Percentiles rank a stretch among this genome's conserved stretches.
These are phyloP conservation scores for Ciconia stormi DNA, from an alignment of 2,113 vertebrate genomes.

Conservation along the genomic window DNA sequence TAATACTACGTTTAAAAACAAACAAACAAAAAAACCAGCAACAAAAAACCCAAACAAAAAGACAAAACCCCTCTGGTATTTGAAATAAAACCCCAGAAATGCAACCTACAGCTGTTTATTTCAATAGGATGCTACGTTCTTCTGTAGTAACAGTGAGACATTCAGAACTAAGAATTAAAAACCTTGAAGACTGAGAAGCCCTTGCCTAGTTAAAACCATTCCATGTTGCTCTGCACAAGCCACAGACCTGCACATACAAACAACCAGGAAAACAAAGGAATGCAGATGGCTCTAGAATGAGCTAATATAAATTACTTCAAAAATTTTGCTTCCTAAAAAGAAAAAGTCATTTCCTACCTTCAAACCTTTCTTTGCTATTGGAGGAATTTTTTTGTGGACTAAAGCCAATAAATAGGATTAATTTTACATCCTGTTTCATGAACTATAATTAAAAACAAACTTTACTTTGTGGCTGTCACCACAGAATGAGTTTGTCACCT, in stretches of 20 bases:
- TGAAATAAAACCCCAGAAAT: background rate
- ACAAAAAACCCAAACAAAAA: background rate
- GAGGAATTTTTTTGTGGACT: background rate
- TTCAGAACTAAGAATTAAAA: background rate
- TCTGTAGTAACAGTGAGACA: background rate
- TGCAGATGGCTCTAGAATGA: background rate
- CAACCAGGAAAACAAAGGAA: background rate
- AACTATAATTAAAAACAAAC: background rate
- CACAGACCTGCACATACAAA: background rate
- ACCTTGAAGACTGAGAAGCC: background rate
- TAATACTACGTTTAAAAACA: background rate
- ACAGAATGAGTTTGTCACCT: background rate
- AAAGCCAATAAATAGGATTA: background rate
- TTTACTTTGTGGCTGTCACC: background rate
- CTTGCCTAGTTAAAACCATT: background rate
- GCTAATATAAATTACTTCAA: background rate
- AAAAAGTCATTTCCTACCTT: background rate
- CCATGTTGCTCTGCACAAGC: background rate
- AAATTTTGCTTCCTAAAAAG: background rate
- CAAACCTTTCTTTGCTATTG: background rate
- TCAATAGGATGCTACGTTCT: background rate
- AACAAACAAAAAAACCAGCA: background rate
- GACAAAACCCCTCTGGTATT: background rate
- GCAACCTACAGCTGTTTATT: background rate
- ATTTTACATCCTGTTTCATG: background rate